Percentiles rank a stretch among this genome's conserved stretches.
phyloP scores from a whole-genome alignment of 92 coral and sea anemone species.

The Phenganax subtilis region DNA sequence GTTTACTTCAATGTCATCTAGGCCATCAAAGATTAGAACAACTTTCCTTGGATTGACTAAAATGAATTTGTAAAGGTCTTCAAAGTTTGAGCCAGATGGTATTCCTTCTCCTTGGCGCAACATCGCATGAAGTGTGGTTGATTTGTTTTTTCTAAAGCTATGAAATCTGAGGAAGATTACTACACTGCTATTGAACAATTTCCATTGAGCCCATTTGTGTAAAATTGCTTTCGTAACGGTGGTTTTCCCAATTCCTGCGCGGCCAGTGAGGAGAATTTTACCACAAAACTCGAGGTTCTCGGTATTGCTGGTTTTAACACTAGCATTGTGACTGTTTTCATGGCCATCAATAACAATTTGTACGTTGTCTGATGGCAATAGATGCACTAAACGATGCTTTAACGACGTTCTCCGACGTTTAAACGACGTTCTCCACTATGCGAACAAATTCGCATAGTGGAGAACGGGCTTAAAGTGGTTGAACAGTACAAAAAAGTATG shows the following conservation, averaged over 20 bases:
- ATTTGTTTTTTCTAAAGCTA: not conserved
- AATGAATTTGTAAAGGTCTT: slow-evolving; percentile 34
- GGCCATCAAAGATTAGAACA: slow-evolving; percentile 54
- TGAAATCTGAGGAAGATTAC: slow-evolving; percentile 5
- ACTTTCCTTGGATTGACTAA: slow-evolving; percentile 45
- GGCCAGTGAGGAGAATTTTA: slow-evolving; percentile 16
- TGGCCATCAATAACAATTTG: not conserved
- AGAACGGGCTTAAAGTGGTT: too few species aligned
- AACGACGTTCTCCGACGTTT: too few species aligned
- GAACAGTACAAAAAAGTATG: too few species aligned
- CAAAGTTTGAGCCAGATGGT: slow-evolving; percentile 1
- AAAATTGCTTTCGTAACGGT: not conserved
- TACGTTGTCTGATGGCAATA: not conserved
- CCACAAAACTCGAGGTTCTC: not conserved
- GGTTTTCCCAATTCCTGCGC: slow-evolving; percentile 22
- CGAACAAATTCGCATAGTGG: too few species aligned
- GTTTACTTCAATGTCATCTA: slow-evolving; percentile 47
- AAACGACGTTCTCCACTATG: too few species aligned
- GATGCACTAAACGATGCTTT: slow-evolving; percentile 3
- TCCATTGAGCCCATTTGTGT: not conserved
- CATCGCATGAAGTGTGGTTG: not conserved
- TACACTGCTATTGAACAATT: not conserved
- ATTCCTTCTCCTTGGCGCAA: slow-evolving; percentile 12
- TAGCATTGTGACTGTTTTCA: not conserved
- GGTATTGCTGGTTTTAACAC: not conserved